Percentiles rank a stretch among this genome's conserved stretches.
phyloP scores from a whole-genome alignment of 23 tunicate species.

The Phallusia fumigata region DNA sequence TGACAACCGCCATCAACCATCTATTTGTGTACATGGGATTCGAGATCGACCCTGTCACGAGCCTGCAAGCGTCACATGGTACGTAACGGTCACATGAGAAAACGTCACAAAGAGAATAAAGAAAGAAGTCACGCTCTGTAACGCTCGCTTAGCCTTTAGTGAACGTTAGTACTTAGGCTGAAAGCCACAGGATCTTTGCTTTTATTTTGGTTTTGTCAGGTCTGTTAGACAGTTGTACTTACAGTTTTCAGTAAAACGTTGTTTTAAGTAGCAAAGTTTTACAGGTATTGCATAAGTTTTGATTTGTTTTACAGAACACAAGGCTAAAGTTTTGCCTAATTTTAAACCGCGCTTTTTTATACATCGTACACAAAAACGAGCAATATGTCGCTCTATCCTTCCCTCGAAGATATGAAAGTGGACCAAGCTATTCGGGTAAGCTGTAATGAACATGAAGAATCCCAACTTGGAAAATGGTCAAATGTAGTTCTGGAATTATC shows the following conservation, averaged over 20 bases:
- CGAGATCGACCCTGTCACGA: neutral
- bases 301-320: neutral
- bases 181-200: no score
- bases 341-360: neutral
- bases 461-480: no score
- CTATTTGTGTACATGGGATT: neutral
- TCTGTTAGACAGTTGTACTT: neutral
- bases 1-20: no score
- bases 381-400: conserved; percentile 83
- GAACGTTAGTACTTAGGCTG: neutral
- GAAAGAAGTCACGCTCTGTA: neutral
- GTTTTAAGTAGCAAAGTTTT: no score
- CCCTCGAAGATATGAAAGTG: conserved; percentile 99
- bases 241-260: no score
- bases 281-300: neutral
- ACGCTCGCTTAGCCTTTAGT: neutral
- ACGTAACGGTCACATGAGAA: conserved; percentile 7
- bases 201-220: neutral
- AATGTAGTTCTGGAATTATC: no score
- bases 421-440: conserved; percentile 86
- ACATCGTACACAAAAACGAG: neutral
- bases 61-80: neutral
- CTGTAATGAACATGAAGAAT: no score
- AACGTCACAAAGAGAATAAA: neutral
- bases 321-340: neutral